Conservation (phyloP, 2,113 vertebrate genomes). For the Channa argus region DNA sequence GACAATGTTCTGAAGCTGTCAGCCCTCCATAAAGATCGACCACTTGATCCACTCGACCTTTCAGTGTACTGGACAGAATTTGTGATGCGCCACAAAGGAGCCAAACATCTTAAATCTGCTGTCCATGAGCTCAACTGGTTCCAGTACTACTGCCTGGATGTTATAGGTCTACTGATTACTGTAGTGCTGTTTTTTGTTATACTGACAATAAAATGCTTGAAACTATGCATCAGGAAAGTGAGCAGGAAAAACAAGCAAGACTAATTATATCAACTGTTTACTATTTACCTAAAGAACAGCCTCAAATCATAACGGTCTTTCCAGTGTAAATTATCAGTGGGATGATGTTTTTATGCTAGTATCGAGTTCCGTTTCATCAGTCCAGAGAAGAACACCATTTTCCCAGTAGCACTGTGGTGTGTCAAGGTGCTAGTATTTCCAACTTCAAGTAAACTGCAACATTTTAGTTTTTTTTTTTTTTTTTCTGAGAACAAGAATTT, state of each 20-base stretch:
- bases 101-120: slow-evolving; percentile 86
- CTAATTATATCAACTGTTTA: too few species aligned
- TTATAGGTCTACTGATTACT: slow-evolving; percentile 83
- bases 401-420: too few species aligned
- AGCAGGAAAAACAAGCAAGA: slow-evolving; percentile 72
- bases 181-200: slow-evolving; percentile 67
- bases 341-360: too few species aligned
- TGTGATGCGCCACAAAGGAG: slow-evolving; percentile 94
- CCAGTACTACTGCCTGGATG: slow-evolving; percentile 92
- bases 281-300: too few species aligned
- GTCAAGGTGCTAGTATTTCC: too few species aligned
- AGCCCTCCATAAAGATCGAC: slow-evolving; percentile 89
- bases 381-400: too few species aligned
- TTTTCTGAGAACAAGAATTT: too few species aligned
- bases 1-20: slow-evolving; percentile 88
- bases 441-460: too few species aligned
- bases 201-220: slow-evolving; percentile 82
- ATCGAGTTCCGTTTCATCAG: too few species aligned
- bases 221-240: slow-evolving; percentile 75
- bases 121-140: slow-evolving; percentile 91
- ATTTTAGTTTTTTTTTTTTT: too few species aligned
- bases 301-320: too few species aligned
- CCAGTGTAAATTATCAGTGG: too few species aligned
- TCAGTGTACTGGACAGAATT: slow-evolving; percentile 94
- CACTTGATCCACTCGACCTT: slow-evolving; percentile 88